Base-by-base conservation (phyloP, 2,113 vertebrate genomes). In the Phylloscopus whistleri region DNA sequence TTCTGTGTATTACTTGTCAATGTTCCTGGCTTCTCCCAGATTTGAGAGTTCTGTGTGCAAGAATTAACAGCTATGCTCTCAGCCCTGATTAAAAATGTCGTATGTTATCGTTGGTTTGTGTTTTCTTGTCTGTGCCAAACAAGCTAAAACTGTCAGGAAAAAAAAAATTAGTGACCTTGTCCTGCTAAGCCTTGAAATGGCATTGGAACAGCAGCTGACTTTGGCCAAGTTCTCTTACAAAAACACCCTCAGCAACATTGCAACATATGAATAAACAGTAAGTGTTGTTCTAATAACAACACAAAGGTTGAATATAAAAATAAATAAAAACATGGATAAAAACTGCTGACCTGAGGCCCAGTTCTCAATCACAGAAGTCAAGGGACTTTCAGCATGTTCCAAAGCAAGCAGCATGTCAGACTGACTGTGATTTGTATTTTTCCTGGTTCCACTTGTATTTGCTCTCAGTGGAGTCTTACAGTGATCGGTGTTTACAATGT, bases 311-410 rank as follows among this genome's bases (percentile, higher is more conserved):
- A 81, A 64, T 84, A 80, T 93, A 89, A 94, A 95, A 90, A 81
- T 95, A 93, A 95, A 92, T 60, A 89, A 92, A 96, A 89, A n/a
- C 52, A 94, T 92, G 53, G 73, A 58, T 84, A 82, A 89, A 89
- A 92, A 46, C 79, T 89, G 56, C 66, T 95, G 88, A 89, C 73
- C 64, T 33, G 73, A 81, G 41, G 68, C 60, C 23, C 26, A 39
- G 41, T 95, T 63, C 49, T 88, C 48, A 52, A 9, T 80, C 62
- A 35, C 22, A 44, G n/a, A 84, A 90, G 52, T 84, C 48, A 35
- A 30, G 44, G 31, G 49, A 62, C 53, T 82, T 64, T 46, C 33
- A 26, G 26, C 1, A 1, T 67, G 11, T 84, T 84, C 82, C 18
- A 75, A 72, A 41, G 15, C 44, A 68, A 81, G 44, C 24, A 5